phyloP scores from a whole-genome alignment of 2,113 vertebrate species.

The Physeter macrocephalus region DNA sequence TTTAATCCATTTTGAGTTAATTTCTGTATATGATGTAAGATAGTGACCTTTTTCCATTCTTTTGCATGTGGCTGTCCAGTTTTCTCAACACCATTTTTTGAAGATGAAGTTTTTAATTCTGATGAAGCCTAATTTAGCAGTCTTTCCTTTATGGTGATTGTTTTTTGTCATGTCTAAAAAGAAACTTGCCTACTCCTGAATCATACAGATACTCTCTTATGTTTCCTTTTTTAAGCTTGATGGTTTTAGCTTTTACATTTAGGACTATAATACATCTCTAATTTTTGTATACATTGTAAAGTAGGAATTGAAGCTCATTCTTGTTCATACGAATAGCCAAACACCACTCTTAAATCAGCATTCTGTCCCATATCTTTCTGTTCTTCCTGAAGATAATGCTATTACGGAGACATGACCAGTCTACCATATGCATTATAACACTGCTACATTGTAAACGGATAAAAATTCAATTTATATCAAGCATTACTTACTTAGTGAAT shows the following conservation, averaged over 20 bases:
- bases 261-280: background rate
- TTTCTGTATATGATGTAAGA: background rate
- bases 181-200: slow-evolving; percentile 13
- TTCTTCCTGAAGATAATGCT: background rate
- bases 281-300: background rate
- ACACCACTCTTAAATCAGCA: background rate
- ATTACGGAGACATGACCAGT: background rate
- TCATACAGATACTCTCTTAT: background rate
- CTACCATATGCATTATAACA: background rate
- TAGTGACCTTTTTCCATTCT: background rate
- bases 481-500: background rate
- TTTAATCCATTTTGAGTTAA: background rate
- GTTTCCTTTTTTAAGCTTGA: background rate
- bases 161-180: slow-evolving; percentile 18
- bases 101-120: slow-evolving; percentile 30
- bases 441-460: background rate
- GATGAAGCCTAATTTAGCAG: background rate
- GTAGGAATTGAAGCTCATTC: background rate
- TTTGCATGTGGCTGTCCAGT: background rate
- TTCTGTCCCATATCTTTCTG: background rate
- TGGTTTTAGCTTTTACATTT: background rate
- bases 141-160: slow-evolving; percentile 32
- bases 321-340: background rate
- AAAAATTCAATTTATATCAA: background rate
- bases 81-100: background rate